A percentile compares a stretch with the other conserved stretches of the same genome.
phyloP scores from a whole-genome alignment of 2,113 vertebrate species.

The Crotalus helleri region DNA sequence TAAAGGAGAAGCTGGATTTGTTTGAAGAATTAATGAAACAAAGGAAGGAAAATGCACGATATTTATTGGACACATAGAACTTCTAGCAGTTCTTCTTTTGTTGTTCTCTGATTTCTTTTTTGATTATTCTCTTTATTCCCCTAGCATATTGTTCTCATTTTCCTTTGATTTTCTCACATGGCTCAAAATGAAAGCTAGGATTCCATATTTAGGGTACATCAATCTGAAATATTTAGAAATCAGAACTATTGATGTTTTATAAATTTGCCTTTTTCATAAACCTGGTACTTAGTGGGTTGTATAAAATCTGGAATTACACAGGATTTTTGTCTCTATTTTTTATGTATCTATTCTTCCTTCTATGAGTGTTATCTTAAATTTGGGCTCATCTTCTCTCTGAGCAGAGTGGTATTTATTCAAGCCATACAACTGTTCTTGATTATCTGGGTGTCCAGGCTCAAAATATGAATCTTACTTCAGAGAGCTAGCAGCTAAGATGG shows the following conservation, averaged over 20 bases:
- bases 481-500: not conserved
- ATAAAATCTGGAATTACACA: not conserved
- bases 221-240: not conserved
- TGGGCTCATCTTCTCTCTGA: not conserved
- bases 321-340: not conserved
- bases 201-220: not conserved
- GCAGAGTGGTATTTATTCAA: not conserved
- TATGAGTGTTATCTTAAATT: not conserved
- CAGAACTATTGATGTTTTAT: not conserved
- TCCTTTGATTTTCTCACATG: not conserved
- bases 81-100: not conserved
- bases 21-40: constrained; percentile 5
- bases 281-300: not conserved
- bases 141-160: not conserved
- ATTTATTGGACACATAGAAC: not conserved
- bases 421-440: not conserved
- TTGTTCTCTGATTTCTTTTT: not conserved
- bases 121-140: not conserved
- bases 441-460: not conserved
- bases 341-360: not conserved
- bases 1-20: not conserved
- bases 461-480: not conserved
- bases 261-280: not conserved
- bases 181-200: not conserved
- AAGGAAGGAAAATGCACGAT: not conserved